These are phyloP conservation scores for Aphyosemion australe DNA, from an alignment of 2,113 vertebrate species.

Conservation along the genomic window DNA sequence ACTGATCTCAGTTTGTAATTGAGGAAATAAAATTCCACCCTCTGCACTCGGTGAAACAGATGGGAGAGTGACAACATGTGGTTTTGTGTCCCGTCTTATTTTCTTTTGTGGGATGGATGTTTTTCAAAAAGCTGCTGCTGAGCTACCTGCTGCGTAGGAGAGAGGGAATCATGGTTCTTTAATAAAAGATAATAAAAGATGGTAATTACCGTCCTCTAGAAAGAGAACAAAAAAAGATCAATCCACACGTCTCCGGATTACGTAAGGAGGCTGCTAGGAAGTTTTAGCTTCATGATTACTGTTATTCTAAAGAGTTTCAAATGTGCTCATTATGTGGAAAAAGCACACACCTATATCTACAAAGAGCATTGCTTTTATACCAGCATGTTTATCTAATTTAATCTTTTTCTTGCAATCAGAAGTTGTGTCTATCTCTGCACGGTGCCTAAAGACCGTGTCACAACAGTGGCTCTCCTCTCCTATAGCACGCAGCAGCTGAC, in stretches of 20 bases:
- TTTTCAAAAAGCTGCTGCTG: slow-evolving; percentile 63
- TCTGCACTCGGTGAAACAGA: slow-evolving; percentile 30
- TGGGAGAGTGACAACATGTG: slow-evolving; percentile 38
- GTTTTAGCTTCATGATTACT: slow-evolving; percentile 12
- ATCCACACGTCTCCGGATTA: slow-evolving; percentile 34
- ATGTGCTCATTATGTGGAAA: neutral
- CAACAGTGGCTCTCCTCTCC: slow-evolving; percentile 7
- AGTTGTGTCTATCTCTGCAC: slow-evolving; percentile 22
- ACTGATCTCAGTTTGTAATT: slow-evolving; percentile 28
- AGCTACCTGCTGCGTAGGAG: slow-evolving; percentile 56
- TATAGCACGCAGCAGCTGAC: slow-evolving; percentile 30
- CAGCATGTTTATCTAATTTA: slow-evolving; percentile 37
- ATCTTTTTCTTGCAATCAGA: slow-evolving; percentile 28
- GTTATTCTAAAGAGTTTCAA: no score
- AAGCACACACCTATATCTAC: no score
- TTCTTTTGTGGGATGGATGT: slow-evolving; percentile 53
- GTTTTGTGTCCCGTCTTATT: slow-evolving; percentile 65
- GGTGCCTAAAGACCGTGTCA: slow-evolving; percentile 12
- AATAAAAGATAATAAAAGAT: slow-evolving; percentile 78
- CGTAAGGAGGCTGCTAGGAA: slow-evolving; percentile 57
- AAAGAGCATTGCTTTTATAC: neutral
- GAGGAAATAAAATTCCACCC: slow-evolving; percentile 31
- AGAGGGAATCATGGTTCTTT: slow-evolving; percentile 62
- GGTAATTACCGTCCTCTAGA: slow-evolving; percentile 74
- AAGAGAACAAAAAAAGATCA: slow-evolving; percentile 44